Base-by-base conservation (phyloP, 2,888 invertebrate species). In the Leptothorax acervorum region DNA sequence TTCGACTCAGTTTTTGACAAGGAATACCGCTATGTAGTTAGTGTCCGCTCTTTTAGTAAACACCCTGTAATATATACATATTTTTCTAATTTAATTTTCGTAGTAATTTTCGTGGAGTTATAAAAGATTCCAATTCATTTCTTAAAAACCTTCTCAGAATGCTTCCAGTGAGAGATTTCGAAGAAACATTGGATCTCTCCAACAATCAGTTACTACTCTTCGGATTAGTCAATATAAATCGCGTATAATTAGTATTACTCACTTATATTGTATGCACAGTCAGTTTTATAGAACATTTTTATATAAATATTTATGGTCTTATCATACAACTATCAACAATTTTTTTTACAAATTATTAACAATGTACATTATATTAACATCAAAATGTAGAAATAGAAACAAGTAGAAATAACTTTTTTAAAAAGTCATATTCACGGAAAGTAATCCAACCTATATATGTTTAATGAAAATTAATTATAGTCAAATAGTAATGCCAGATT, bases 91-190 rank as follows among this genome's bases (percentile, higher is more conserved):
- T 23, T 23, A 23, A 23, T 23, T 23, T 23, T 23, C 0, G 23
- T 23, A n/a, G n/a, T n/a, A n/a, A n/a, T n/a, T n/a, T n/a, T n/a
- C n/a, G 23, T 23, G 23, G 23, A 23, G 23, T 23, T 23, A 23
- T 23, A 23, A 23, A 0, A 23, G 23, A 88, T 89, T 89, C 83
- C 83, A 83, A 86, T 90, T 91, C 88, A 88, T 91, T 91, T 90
- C 3, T 3, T 45, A 23, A 42, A 79, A 84, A 86, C 65, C 51
- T 84, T 55, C 62, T n/a, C 48, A 68, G 12, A 85, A 76, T 75
- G 12, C n/a, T 53, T 45, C 82, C 60, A 42, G 65, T 74, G 60
- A 70, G n/a, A n/a, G 12, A 70, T 63, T 79, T 71, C 68, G n/a
- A 84, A 85, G 85, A 86, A 87, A 88, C 87, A 87, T 88, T 78